Evolutionary conservation across 2,888 invertebrate species (phyloP), one percentile per base, ranked within the genome.

Genomic region (Ichneumon xanthorius): DNA sequence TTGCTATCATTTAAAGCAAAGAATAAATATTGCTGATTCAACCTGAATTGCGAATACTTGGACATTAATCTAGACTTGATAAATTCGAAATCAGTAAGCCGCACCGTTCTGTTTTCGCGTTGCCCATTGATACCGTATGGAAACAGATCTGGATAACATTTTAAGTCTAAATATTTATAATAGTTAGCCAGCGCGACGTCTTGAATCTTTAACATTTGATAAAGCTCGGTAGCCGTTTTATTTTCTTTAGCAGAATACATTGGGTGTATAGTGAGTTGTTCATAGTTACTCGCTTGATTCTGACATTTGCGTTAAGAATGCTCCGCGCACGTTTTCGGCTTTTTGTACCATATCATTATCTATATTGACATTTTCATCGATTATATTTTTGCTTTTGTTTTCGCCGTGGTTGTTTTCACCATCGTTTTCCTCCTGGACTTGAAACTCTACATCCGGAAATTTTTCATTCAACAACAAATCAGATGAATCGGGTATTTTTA

Each of bases 1-100:
- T 89, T 90, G 22, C 81, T 70, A 40, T 89, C 82, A 73, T 90
- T 87, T 67, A 89, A 77, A 58, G 89, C 80, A 77, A 84, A 89
- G 65, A 90, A 90, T 30, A 90, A 14, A 67, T 87, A 87, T 63
- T 85, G 86, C 16, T 78, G 73, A 85, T 91, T 88, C 40, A 85
- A 65, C 37, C 90, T 68, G 83, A 89, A 91, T 80, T 85, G 80
- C 22, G 86, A 55, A 86, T 89, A 77, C 22, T 73, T 84, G 11
- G 89, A 91, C 79, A 86, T 84, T 16, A 91, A 55, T 80, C 81
- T 70, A 6, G 68, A 53, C 81, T 89, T 90, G 30, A 88, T 85
- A 70, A 82, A 88, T 73, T 89, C 86, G 53, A 80, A 85, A 70
- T 86, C 76, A 1, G 79, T 75, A 4, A 91, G 70, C 65, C 77